phyloP scores from a whole-genome alignment of 1,140 invertebrate species.

The Atopsyche davidsoni region DNA sequence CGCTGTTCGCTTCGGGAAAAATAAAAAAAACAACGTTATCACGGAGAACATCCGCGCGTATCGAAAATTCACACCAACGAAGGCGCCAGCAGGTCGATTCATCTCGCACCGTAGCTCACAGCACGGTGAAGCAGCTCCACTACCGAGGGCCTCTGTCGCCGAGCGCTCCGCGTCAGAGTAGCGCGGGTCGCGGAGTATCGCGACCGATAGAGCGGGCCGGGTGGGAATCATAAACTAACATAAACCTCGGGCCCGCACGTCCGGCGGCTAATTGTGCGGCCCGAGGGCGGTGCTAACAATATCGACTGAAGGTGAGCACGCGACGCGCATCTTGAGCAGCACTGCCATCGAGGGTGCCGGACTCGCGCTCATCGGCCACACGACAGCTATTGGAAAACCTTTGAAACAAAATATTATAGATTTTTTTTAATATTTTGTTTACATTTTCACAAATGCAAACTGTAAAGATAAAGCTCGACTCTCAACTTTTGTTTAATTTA shows the following conservation, averaged over 20 bases:
- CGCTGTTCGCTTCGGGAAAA: conserved; percentile 8
- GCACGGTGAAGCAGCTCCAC: background rate
- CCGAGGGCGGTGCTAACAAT: no score
- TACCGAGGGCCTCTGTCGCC: background rate
- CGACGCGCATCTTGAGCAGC: no score
- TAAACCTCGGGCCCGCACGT: background rate
- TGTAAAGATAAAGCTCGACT: no score
- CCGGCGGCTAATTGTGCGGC: conserved; percentile 4
- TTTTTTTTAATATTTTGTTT: no score
- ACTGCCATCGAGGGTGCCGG: no score
- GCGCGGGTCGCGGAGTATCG: background rate
- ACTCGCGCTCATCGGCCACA: no score
- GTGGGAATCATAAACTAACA: conserved; percentile 4
- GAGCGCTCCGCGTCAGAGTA: background rate
- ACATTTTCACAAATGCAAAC: no score
- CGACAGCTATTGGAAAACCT: no score
- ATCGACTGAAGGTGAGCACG: no score
- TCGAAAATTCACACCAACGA: background rate
- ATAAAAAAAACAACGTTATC: conserved; percentile 14
- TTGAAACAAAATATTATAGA: no score
- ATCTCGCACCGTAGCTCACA: background rate
- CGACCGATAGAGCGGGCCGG: background rate
- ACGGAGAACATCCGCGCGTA: background rate
- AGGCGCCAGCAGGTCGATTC: background rate
- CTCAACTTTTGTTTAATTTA: no score